Percentiles rank a stretch among this genome's conserved stretches.
phyloP scores from a whole-genome alignment of 53 echinoderm and acorn worm species.

The Paracentrotus lividus region DNA sequence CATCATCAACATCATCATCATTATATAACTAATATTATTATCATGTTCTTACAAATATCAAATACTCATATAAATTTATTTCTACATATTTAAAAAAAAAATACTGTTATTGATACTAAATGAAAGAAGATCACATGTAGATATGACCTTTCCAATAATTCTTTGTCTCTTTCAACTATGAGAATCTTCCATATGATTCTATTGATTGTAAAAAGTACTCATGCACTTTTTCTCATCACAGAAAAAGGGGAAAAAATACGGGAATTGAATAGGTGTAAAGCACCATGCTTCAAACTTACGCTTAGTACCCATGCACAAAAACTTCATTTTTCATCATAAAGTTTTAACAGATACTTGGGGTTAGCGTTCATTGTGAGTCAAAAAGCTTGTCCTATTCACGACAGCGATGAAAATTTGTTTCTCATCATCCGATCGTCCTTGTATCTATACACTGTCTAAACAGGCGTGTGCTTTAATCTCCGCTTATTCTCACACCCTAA shows the following conservation, averaged over 20 bases:
- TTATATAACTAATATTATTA: too few relatives aligned
- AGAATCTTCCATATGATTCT: conserved; percentile 23
- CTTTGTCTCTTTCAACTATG: background rate
- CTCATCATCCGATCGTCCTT: conserved; percentile 54
- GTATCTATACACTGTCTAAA: conserved; percentile 65
- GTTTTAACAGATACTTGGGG: conserved; percentile 61
- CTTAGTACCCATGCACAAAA: conserved; percentile 43
- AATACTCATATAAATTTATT: too few relatives aligned
- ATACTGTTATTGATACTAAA: background rate
- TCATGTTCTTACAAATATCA: too few relatives aligned
- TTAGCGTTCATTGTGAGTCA: conserved; percentile 56
- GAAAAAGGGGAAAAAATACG: background rate
- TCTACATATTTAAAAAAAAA: background rate
- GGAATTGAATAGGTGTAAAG: conserved; percentile 56
- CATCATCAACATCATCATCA: too few relatives aligned
- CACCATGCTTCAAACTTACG: conserved; percentile 51
- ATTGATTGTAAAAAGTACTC: conserved; percentile 34
- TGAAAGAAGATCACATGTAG: background rate
- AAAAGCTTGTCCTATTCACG: conserved; percentile 60
- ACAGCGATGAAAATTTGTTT: conserved; percentile 31
- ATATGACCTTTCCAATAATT: background rate
- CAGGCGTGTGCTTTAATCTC: conserved; percentile 71
- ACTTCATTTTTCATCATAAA: conserved; percentile 60
- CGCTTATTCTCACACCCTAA: conserved; percentile 69
- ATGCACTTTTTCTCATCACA: conserved; percentile 45